Evolutionary conservation across 2,113 vertebrate genomes (phyloP), one percentile per base, ranked within the genome.

Genomic region (Podocnemis expansa): DNA sequence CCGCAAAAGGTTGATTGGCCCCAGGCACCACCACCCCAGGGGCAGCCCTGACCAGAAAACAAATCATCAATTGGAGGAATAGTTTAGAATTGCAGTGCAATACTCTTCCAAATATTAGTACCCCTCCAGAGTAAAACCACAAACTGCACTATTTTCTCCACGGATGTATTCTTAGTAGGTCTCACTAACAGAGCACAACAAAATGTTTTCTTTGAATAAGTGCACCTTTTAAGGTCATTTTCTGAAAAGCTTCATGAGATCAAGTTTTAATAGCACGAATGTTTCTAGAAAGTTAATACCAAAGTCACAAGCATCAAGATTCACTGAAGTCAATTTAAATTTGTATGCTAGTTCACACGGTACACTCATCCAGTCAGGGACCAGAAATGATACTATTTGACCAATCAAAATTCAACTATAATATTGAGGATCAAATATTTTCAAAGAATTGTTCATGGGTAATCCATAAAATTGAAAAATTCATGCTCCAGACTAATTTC

Each of bases 381-480:
- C 88, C 54, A 89, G 93, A 95, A 82, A 0, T 21, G 80, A 85
- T 52, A 52, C 9, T 21, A 70, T 8, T 21, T 70, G 49, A 89
- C 25, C 73, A 90, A 87, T 81, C 84, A 94, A 63, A 93, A 86
- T 78, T 78, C 82, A 87, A 84, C 45, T 87, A 34, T 70, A 2
- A 94, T 93, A 93, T 90, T 56, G 14, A 84, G 90, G 90, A 78
- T 22, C 73, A 93, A 6, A 80, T 91, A 19, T 87, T 91, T 93
- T 27, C 80, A 85, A 7, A 58, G 34, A 13, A 10, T 3, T 34
- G 16, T 85, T 96, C 87, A 38, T 80, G 24, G 85, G 67, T 82
- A 54, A 6, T 45, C 90, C 88, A 89, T 93, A 93, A 95, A 96
- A 96, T 85, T 5, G 38, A 84, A 93, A 87, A 95, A 80, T 90